Conservation (phyloP, 2,888 invertebrate genomes). For the Harpalus rubripes region DNA sequence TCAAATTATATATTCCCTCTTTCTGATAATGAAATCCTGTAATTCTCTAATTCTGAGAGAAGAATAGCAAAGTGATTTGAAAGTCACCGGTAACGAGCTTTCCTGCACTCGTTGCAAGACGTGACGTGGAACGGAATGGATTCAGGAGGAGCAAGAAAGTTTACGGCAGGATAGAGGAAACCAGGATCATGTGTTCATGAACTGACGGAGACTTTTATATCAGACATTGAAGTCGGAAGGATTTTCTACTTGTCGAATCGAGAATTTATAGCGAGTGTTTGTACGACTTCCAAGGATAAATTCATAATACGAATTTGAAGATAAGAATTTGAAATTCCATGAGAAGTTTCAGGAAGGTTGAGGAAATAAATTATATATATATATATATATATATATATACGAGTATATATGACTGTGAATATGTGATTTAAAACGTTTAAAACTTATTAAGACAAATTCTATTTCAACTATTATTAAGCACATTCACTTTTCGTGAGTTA, state of each 20-base stretch:
- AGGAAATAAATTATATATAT: no score
- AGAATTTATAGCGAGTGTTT: neutral
- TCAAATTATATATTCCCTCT: neutral
- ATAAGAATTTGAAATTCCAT: neutral
- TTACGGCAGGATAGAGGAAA: neutral
- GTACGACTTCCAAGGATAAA: neutral
- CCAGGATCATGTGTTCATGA: slow-evolving; percentile 34
- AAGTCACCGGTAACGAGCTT: neutral
- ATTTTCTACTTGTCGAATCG: slow-evolving; percentile 2
- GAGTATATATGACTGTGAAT: no score
- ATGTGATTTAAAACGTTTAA: no score
- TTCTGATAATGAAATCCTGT: neutral
- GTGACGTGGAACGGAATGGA: slow-evolving; percentile 47
- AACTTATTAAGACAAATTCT: no score
- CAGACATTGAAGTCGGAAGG: neutral
- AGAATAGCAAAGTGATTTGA: slow-evolving; percentile 1
- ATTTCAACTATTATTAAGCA: no score
- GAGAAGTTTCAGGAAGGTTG: no score
- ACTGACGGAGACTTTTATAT: slow-evolving; percentile 14
- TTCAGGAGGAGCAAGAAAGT: neutral
- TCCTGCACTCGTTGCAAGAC: slow-evolving; percentile 7
- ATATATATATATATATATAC: no score
- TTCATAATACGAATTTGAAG: slow-evolving; percentile 3
- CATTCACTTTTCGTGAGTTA: no score
- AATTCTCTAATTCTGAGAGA: neutral